Evolutionary conservation across 2,113 vertebrate genomes (phyloP), one percentile per base, ranked within the genome.

Genomic region (Oncorhynchus mykiss): DNA sequence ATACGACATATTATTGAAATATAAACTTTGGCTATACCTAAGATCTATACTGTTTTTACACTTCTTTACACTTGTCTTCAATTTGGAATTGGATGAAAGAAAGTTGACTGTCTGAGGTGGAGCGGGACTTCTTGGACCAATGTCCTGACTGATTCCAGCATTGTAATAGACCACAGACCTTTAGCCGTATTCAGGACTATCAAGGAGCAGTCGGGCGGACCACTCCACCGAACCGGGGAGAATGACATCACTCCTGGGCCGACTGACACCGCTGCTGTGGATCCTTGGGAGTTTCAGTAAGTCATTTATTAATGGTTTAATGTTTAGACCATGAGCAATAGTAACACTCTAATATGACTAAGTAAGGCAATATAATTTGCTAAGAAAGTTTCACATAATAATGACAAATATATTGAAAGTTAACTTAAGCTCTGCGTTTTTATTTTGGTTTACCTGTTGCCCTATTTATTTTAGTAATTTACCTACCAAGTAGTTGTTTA

Each of bases 261-360:
- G 76, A 76, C 78, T 83, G 29, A 73, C 59, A 25, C 48, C 80
- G 68, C 78, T 81, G 89, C 80, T 91, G 72, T 81, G 75, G 76
- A 71, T 85, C 77, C 82, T 88, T 13, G 18, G 1, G 70, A 71
- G 84, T 59, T 80, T 67, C 64, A 89, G 91, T 93, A 87, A 92
- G 91, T 69, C 8, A 25, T 27, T 22, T n/a, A 72, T 31, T 72
- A 0, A 27, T 22, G 39, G 24, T n/a, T 62, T 22, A n/a, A 22
- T 62, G 59, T 62, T 22, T 22, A 45, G 39, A 45, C 39, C 9
- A 12, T 12, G 39, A 45, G 8, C 2, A 45, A 45, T 3, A 45
- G 39, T 45, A 45, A 45, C 39, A 45, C 39, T 45, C 9, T 9
- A 45, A 20, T 60, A 14, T 1, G 49, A 14, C 51, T 54, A 18